Percentiles rank a stretch among this genome's conserved stretches.
Conservation (phyloP, 2,888 invertebrate species). For the Sisyra terminalis region DNA sequence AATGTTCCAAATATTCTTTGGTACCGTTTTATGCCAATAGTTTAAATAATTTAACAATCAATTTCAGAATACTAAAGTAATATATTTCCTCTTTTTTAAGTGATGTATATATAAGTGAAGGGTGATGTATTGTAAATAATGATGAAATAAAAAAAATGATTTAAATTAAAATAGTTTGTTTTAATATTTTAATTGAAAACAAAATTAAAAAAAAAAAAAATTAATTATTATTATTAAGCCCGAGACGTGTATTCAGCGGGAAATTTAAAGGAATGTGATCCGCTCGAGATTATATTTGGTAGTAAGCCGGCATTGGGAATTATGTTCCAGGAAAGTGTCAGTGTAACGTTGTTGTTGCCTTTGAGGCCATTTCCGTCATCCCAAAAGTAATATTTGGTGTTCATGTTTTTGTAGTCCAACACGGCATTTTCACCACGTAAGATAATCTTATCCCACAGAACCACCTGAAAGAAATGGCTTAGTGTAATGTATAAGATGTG, state of each 20-base stretch:
- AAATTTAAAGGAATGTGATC: conserved; percentile 77
- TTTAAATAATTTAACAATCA: not conserved
- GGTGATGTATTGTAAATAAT: too few relatives aligned
- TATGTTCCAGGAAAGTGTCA: conserved; percentile 94
- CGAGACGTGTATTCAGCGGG: conserved; percentile 68
- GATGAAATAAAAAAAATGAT: not conserved
- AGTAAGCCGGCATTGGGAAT: conserved; percentile 95
- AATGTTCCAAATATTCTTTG: too few relatives aligned
- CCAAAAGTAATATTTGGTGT: conserved; percentile 98
- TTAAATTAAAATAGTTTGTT: not conserved
- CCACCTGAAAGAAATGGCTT: conserved; percentile 40
- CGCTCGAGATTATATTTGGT: conserved; percentile 70
- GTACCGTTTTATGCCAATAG: not conserved
- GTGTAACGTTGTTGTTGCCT: conserved; percentile 83
- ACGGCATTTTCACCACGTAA: conserved; percentile 85
- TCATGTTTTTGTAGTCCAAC: conserved; percentile 83
- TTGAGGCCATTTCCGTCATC: conserved; percentile 95
- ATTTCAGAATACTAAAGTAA: not conserved
- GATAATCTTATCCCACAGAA: conserved; percentile 98
- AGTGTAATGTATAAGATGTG: conserved; percentile 6
- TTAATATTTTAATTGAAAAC: not conserved
- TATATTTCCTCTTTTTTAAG: not conserved
- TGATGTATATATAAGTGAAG: not conserved
- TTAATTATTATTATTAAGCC: conserved; percentile 24
- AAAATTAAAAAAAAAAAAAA: not conserved